Conservation (phyloP, 1,140 invertebrate species). For the Pachypeltis micranthus region DNA sequence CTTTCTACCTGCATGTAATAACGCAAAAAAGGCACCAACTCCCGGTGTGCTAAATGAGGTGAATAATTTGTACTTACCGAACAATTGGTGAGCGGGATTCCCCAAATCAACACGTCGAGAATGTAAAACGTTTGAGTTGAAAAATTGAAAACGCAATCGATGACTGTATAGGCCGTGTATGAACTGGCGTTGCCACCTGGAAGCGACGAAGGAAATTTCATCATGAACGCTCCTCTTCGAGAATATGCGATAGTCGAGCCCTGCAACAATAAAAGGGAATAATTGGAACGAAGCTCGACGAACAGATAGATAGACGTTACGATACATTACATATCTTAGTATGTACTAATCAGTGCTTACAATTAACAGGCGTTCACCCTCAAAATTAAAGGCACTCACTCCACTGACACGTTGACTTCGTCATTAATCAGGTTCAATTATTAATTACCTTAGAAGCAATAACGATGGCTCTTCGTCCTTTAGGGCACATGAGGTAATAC, state of each 20-base stretch:
- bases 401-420: too few species aligned
- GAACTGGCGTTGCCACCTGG: conserved; percentile 2
- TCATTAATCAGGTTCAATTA: too few species aligned
- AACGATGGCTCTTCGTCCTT: conserved; percentile 63
- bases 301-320: too few species aligned
- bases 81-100: not conserved
- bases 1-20: too few species aligned
- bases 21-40: too few species aligned
- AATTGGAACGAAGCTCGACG: too few species aligned
- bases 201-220: conserved; percentile 9
- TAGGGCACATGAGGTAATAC: conserved; percentile 71
- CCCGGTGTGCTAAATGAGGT: too few species aligned
- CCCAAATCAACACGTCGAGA: conserved; percentile 14
- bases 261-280: not conserved
- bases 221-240: conserved; percentile 10
- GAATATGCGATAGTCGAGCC: conserved; percentile 4
- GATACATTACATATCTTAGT: too few species aligned
- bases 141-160: conserved; percentile 5
- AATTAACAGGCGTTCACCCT: too few species aligned
- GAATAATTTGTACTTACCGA: too few species aligned
- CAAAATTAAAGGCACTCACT: too few species aligned
- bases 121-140: not conserved
- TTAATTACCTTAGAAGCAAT: conserved; percentile 40
- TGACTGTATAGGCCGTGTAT: not conserved
- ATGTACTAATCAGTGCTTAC: too few species aligned